These are phyloP conservation scores for Trichomalopsis sarcophagae DNA, from an alignment of 1,140 invertebrate species.

Conservation along the genomic window DNA sequence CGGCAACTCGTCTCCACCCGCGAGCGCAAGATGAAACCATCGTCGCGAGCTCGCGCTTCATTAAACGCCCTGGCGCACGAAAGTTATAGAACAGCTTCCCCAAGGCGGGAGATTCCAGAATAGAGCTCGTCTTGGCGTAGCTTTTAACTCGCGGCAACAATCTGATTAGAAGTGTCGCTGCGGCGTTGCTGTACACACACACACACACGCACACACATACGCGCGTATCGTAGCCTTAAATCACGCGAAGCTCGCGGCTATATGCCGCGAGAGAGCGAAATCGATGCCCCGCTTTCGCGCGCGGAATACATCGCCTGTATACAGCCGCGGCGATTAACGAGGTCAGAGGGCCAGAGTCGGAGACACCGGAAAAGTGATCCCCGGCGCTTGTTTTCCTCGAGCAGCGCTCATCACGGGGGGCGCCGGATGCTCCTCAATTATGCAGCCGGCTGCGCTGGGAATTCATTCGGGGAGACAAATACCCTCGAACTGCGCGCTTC, in stretches of 20 bases:
- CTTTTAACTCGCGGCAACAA: not conserved
- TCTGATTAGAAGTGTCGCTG: too few relatives aligned
- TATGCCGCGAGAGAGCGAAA: not conserved
- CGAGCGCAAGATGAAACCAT: slow-evolving; percentile 46
- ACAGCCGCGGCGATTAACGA: not conserved
- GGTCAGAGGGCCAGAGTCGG: slow-evolving; percentile 2
- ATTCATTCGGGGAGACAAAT: slow-evolving; percentile 36
- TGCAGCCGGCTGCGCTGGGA: slow-evolving; percentile 9
- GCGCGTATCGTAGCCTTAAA: not conserved
- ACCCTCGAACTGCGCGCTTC: not conserved
- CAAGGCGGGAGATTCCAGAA: slow-evolving; percentile 17
- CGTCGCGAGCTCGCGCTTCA: slow-evolving; percentile 47
- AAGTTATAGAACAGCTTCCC: slow-evolving; percentile 21
- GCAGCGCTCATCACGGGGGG: not conserved
- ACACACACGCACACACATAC: too few relatives aligned
- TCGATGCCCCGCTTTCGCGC: not conserved
- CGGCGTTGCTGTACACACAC: too few relatives aligned
- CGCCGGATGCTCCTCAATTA: slow-evolving; percentile 25
- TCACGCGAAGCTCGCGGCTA: not conserved
- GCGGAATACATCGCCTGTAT: not conserved
- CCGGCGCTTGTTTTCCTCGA: slow-evolving; percentile 8
- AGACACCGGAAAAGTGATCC: slow-evolving; percentile 6
- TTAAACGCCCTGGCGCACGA: slow-evolving; percentile 49
- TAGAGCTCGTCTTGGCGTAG: not conserved
- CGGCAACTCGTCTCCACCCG: not conserved